These are phyloP conservation scores for Trileptium ribeirensis DNA, from an alignment of 2,888 invertebrate genomes.

Conservation along the genomic window DNA sequence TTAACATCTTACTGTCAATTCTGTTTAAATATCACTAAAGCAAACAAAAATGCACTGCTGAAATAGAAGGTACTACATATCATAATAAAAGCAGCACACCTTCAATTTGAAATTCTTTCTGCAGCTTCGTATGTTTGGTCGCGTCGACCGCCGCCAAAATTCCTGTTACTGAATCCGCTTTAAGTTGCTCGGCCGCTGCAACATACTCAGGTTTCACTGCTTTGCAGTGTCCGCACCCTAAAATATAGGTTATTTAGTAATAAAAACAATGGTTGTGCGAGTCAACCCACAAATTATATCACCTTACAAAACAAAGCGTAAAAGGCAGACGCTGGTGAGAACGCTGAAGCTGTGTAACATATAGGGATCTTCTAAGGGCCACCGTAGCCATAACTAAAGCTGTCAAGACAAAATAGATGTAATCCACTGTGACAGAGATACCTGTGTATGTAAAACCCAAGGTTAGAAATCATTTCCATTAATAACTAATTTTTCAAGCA, in stretches of 20 bases:
- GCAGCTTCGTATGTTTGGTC: slow-evolving; percentile 66
- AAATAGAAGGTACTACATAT: too few relatives aligned
- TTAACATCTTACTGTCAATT: too few relatives aligned
- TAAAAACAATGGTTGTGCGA: neutral
- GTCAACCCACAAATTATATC: neutral
- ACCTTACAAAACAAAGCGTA: neutral
- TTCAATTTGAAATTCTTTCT: slow-evolving; percentile 59
- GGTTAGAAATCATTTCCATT: too few relatives aligned
- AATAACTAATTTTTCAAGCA: too few relatives aligned
- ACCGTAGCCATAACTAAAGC: too few relatives aligned
- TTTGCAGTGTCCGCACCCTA: slow-evolving; percentile 76
- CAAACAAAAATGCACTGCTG: too few relatives aligned
- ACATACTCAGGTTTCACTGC: slow-evolving; percentile 80
- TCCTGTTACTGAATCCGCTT: slow-evolving; percentile 65
- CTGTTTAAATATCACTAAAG: too few relatives aligned
- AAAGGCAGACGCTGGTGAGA: neutral
- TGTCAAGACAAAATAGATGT: too few relatives aligned
- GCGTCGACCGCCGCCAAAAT: slow-evolving; percentile 76
- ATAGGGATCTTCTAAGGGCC: too few relatives aligned
- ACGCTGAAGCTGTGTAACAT: neutral
- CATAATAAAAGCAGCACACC: too few relatives aligned
- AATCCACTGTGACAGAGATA: too few relatives aligned
- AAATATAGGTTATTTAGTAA: slow-evolving; percentile 17
- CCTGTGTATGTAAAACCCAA: too few relatives aligned
- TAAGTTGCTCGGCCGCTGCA: slow-evolving; percentile 67